These are phyloP conservation scores for Danaus chrysippus DNA, from an alignment of 2,888 invertebrate genomes.

Conservation along the genomic window DNA sequence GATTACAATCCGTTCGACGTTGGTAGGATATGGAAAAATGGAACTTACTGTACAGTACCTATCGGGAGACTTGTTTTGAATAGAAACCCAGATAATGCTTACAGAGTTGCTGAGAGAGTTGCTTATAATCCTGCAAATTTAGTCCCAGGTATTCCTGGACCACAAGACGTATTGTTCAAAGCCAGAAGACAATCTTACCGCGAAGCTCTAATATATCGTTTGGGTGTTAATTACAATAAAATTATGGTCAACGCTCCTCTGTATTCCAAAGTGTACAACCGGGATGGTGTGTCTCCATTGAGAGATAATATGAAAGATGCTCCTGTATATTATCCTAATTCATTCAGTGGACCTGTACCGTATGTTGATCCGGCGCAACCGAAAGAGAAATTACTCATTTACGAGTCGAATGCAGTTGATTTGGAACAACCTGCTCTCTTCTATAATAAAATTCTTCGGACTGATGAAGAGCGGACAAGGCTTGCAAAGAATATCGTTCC, in stretches of 20 bases:
- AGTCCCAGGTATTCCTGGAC: constrained; percentile 62
- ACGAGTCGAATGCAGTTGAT: constrained; percentile 47
- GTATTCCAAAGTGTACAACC: constrained; percentile 46
- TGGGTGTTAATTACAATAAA: constrained; percentile 54
- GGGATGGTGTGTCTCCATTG: constrained; percentile 81
- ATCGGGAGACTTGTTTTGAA: constrained; percentile 52
- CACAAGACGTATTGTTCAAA: constrained; percentile 51
- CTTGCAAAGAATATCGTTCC: constrained; percentile 33
- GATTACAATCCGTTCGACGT: constrained; percentile 59
- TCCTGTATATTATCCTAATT: constrained; percentile 97
- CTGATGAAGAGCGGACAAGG: constrained; percentile 38
- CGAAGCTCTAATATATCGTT: constrained; percentile 54
- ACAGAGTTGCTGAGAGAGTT: constrained; percentile 44
- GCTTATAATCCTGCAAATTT: constrained; percentile 55
- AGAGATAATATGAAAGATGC: constrained; percentile 89
- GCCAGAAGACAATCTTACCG: constrained; percentile 48
- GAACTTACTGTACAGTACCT: constrained; percentile 48
- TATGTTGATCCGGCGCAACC: constrained; percentile 67
- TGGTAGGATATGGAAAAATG: constrained; percentile 54
- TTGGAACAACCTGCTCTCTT: constrained; percentile 83
- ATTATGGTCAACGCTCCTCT: constrained; percentile 52
- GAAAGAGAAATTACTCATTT: constrained; percentile 37
- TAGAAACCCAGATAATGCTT: constrained; percentile 48
- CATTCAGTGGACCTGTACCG: constrained; percentile 89
- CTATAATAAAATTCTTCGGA: constrained; percentile 70